Evolutionary conservation across 2,888 invertebrate genomes (phyloP).

Genomic region (Lepidochitona cinerea): DNA sequence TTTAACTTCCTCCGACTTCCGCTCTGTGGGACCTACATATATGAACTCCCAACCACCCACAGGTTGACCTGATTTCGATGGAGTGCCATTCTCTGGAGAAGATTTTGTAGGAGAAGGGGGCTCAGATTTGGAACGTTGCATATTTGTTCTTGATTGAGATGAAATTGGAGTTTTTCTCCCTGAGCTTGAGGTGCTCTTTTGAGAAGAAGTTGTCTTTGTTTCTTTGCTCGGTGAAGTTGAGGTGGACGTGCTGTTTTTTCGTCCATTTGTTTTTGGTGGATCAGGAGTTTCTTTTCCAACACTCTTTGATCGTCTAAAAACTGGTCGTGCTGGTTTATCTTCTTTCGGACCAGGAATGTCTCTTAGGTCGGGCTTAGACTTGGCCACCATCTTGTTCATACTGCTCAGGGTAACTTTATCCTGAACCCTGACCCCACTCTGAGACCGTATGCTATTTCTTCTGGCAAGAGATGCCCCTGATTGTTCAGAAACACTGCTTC

Average conservation of each 20-base stretch:
- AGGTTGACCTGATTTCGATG: neutral
- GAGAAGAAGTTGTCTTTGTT: no score
- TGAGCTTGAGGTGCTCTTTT: no score
- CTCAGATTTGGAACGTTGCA: no score
- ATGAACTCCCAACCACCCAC: conserved; percentile 2
- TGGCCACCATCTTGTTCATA: neutral
- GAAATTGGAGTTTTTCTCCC: no score
- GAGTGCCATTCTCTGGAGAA: no score
- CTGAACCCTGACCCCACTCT: neutral
- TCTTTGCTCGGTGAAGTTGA: no score
- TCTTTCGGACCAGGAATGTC: neutral
- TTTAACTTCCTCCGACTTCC: neutral
- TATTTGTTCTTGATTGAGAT: no score
- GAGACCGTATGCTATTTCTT: neutral
- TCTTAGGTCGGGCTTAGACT: neutral
- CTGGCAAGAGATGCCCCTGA: neutral
- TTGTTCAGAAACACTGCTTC: neutral
- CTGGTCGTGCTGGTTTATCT: neutral
- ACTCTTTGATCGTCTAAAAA: neutral
- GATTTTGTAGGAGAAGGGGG: no score
- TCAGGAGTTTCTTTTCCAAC: neutral
- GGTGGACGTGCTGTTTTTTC: no score
- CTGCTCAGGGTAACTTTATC: neutral
- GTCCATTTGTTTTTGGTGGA: no score
- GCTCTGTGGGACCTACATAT: neutral